Evolutionary conservation across 2,113 vertebrate species (phyloP).

Genomic region (Lates calcarifer): DNA sequence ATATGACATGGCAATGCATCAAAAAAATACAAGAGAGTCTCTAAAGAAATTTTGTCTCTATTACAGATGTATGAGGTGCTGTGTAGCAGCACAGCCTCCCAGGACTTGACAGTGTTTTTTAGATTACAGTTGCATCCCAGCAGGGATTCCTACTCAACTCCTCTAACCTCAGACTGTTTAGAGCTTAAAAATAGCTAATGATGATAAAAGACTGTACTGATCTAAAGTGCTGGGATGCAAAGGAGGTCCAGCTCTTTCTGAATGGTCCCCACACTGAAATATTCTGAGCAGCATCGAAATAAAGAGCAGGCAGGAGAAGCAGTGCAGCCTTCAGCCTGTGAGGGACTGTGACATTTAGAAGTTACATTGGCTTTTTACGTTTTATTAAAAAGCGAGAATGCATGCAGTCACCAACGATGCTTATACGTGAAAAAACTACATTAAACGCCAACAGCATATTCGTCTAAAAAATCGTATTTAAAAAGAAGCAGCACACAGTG

Average conservation of each 20-base stretch:
- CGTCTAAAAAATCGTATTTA: background rate
- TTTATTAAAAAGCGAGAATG: background rate
- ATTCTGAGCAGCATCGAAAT: background rate
- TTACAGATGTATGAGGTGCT: constrained; percentile 59
- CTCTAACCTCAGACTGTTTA: constrained; percentile 52
- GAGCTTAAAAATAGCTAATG: constrained; percentile 64
- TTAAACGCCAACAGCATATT: background rate
- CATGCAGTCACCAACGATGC: background rate
- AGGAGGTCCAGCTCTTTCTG: constrained; percentile 42
- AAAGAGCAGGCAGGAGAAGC: constrained; percentile 15
- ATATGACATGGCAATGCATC: constrained; percentile 49
- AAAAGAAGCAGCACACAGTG: constrained; percentile 4
- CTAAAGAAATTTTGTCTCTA: constrained; percentile 54
- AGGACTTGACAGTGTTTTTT: constrained; percentile 67
- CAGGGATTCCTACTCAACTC: constrained; percentile 58
- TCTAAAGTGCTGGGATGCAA: constrained; percentile 30
- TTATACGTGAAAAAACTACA: background rate
- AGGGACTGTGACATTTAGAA: constrained; percentile 41
- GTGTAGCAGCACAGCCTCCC: constrained; percentile 50
- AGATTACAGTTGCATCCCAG: constrained; percentile 66
- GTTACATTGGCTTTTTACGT: constrained; percentile 17
- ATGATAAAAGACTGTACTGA: constrained; percentile 34
- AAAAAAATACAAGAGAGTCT: constrained; percentile 37
- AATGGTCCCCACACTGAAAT: constrained; percentile 6
- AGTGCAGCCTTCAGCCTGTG: background rate